A percentile compares a stretch with the other conserved stretches of the same genome.
Conservation (phyloP, 2,888 invertebrate species). For the Drosophila mimetica region DNA sequence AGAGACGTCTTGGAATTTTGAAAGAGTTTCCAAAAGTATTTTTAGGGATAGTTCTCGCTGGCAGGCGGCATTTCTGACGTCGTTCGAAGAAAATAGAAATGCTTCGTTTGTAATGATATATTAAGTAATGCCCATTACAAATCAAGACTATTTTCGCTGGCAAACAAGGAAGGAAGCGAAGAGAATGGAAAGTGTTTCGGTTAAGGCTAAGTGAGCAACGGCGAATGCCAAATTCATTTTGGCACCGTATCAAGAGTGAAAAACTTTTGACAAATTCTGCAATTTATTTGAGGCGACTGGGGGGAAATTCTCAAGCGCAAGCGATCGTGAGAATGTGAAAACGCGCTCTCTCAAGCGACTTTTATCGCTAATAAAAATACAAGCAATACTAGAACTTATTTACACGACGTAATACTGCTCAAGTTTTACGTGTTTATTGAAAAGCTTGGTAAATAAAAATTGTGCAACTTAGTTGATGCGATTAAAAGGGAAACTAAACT, state of each 20-base stretch:
- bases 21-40: constrained; percentile 56
- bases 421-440: not conserved
- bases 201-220: constrained; percentile 71
- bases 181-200: constrained; percentile 44
- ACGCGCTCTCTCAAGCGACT: not conserved
- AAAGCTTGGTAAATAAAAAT: constrained; percentile 3
- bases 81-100: constrained; percentile 47
- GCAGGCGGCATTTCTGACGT: constrained; percentile 7
- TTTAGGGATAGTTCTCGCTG: constrained; percentile 10
- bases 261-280: constrained; percentile 64
- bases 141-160: constrained; percentile 20
- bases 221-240: constrained; percentile 63
- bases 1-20: constrained; percentile 58
- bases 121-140: constrained; percentile 65
- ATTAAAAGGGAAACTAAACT: not conserved
- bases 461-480: constrained; percentile 14
- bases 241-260: constrained; percentile 63
- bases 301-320: constrained; percentile 7
- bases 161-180: constrained; percentile 13
- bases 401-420: constrained; percentile 1
- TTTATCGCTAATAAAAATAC: not conserved
- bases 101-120: constrained; percentile 45
- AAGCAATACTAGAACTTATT: constrained; percentile 1
- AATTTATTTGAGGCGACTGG: constrained; percentile 54
- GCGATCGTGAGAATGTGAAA: constrained; percentile 4